These are phyloP conservation scores for Sesamia nonagrioides DNA, from an alignment of 1,140 invertebrate species.

Conservation along the genomic window DNA sequence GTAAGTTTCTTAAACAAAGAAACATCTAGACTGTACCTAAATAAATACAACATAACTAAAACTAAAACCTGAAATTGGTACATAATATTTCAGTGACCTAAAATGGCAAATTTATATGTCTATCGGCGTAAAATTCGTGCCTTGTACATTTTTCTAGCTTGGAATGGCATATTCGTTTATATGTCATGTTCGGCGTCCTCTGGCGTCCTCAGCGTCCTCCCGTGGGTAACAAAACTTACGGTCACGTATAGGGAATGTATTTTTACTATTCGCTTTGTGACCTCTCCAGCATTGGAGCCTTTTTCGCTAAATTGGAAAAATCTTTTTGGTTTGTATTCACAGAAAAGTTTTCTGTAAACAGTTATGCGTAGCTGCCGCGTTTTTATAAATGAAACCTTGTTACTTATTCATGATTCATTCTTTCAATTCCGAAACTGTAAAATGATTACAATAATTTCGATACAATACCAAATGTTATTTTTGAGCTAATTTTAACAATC, in stretches of 20 bases:
- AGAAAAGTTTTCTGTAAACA: slow-evolving; percentile 65
- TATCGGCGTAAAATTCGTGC: slow-evolving; percentile 56
- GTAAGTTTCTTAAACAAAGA: not conserved
- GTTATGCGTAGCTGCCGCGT: slow-evolving; percentile 39
- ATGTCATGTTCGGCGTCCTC: slow-evolving; percentile 60
- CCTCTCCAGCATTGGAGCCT: slow-evolving; percentile 64
- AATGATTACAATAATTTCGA: not conserved
- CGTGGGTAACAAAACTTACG: slow-evolving; percentile 66
- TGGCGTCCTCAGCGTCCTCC: slow-evolving; percentile 51
- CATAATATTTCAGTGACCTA: slow-evolving; percentile 37
- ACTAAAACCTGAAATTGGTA: slow-evolving; percentile 39
- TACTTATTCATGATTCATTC: slow-evolving; percentile 42
- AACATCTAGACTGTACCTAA: not conserved
- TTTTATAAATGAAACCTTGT: slow-evolving; percentile 54
- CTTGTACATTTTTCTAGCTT: slow-evolving; percentile 59
- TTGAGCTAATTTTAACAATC: too few relatives aligned
- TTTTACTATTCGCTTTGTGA: slow-evolving; percentile 71
- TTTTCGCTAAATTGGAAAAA: slow-evolving; percentile 76
- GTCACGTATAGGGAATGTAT: slow-evolving; percentile 71
- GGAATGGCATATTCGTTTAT: slow-evolving; percentile 65
- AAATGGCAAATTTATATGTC: slow-evolving; percentile 47
- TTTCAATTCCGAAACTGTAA: slow-evolving; percentile 30
- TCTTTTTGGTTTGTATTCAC: slow-evolving; percentile 66
- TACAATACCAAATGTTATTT: too few relatives aligned
- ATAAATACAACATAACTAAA: slow-evolving; percentile 22